Conservation (phyloP, 1,140 invertebrate species). For the Cyclina sinensis region DNA sequence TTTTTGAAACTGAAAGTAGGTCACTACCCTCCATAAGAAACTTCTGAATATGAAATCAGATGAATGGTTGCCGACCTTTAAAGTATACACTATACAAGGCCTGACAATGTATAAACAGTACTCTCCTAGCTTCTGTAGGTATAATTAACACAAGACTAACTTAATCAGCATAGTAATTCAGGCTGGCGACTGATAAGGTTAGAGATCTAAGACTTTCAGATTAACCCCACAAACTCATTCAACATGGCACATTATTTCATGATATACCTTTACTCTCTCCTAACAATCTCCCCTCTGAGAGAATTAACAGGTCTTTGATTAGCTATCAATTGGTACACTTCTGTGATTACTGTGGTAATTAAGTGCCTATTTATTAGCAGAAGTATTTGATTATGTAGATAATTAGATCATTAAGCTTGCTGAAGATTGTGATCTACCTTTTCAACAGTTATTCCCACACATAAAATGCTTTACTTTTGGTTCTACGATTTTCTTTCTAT, state of each 20-base stretch:
- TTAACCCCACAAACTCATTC: neutral
- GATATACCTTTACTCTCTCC: neutral
- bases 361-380: constrained; percentile 40
- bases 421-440: neutral
- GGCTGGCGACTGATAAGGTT: neutral
- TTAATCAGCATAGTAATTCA: neutral
- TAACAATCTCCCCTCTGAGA: neutral
- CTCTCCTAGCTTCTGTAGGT: too few relatives aligned
- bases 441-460: constrained; percentile 21
- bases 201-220: constrained; percentile 27
- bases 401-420: constrained; percentile 46
- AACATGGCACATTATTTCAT: constrained; percentile 7
- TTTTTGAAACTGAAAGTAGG: too few relatives aligned
- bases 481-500: too few relatives aligned
- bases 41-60: too few relatives aligned
- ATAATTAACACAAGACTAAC: too few relatives aligned
- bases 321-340: constrained; percentile 23
- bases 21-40: too few relatives aligned
- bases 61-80: too few relatives aligned
- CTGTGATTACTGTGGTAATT: constrained; percentile 5
- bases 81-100: too few relatives aligned
- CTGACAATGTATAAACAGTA: too few relatives aligned
- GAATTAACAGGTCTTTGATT: constrained; percentile 8
- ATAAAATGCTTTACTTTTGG: too few relatives aligned
- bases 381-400: constrained; percentile 31